A percentile compares a stretch with the other conserved stretches of the same genome.
These are phyloP conservation scores for Actinia tenebrosa DNA, from an alignment of 64 coral and sea anemone genomes.

Conservation along the genomic window DNA sequence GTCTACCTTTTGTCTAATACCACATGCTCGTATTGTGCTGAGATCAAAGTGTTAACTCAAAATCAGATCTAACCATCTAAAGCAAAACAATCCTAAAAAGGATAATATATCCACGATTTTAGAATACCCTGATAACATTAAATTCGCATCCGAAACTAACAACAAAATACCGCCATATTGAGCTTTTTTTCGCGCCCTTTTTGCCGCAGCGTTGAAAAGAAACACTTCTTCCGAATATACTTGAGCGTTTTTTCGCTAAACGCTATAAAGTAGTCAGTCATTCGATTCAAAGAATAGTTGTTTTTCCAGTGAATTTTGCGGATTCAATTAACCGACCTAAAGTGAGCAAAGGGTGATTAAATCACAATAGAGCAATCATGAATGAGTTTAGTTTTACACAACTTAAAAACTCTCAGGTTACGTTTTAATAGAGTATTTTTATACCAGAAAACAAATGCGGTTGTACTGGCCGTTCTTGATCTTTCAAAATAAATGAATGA, in stretches of 20 bases:
- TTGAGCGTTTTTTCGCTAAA: not conserved
- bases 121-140: not conserved
- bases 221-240: not conserved
- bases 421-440: not conserved
- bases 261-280: not conserved
- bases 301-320: constrained; percentile 2
- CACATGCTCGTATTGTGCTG: constrained; percentile 21
- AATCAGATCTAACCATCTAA: not conserved
- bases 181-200: not conserved
- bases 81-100: constrained; percentile 3
- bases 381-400: not conserved
- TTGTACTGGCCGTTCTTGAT: not conserved
- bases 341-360: not conserved
- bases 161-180: not conserved
- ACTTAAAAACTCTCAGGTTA: not conserved
- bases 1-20: not conserved
- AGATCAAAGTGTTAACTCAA: constrained; percentile 21
- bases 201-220: not conserved
- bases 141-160: not conserved
- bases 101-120: not conserved
- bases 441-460: not conserved
- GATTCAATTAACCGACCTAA: not conserved
- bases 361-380: constrained; percentile 6
- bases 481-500: not conserved
- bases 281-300: not conserved